Conservation (phyloP, 2,888 invertebrate genomes). For the Drosophila differens region DNA sequence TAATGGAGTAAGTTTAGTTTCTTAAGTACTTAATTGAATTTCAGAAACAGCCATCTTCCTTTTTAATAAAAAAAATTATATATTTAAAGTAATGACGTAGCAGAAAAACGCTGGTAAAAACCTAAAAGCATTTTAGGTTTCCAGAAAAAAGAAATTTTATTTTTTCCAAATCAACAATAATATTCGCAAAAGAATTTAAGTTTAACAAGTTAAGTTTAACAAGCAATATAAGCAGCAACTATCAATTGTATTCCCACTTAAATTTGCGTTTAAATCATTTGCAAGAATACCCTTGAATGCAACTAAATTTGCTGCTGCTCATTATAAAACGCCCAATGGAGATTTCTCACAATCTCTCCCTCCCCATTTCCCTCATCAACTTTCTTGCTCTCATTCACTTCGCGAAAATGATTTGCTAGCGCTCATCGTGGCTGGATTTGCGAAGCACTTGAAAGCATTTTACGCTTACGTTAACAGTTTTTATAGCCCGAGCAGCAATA, state of each 20-base stretch:
- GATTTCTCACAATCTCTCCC: background rate
- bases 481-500: slow-evolving; percentile 74
- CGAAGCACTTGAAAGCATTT: slow-evolving; percentile 78
- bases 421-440: slow-evolving; percentile 56
- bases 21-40: background rate
- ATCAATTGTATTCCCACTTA: background rate
- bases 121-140: too few species aligned
- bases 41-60: background rate
- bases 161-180: background rate
- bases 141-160: background rate
- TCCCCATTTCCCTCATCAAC: background rate
- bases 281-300: slow-evolving; percentile 19
- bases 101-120: too few species aligned
- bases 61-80: background rate
- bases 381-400: slow-evolving; percentile 2
- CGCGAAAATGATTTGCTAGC: slow-evolving; percentile 44
- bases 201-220: background rate
- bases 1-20: background rate
- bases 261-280: slow-evolving; percentile 15
- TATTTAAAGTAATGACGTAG: too few species aligned
- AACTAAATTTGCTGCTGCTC: slow-evolving; percentile 45
- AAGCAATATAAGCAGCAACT: background rate
- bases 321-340: slow-evolving; percentile 52
- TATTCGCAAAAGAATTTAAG: too few species aligned
- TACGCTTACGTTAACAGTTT: slow-evolving; percentile 80